Evolutionary conservation across 2,797 vertebrate genomes (phyloP), one percentile per base, ranked within the genome.

Genomic region (Tolypeutes matacus): DNA sequence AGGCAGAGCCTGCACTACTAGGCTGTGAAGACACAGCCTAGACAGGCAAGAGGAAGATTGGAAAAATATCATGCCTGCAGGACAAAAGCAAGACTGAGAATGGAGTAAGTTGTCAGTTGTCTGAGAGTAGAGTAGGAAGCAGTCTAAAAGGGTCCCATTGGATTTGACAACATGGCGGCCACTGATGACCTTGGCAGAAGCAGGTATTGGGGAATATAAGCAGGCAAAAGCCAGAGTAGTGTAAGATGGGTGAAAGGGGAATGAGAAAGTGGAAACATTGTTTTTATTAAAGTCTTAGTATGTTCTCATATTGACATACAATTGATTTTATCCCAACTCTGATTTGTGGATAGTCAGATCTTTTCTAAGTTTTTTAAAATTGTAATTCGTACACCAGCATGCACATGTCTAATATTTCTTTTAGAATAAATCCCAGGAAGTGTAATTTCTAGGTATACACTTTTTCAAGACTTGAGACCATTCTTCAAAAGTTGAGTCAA

Each of bases 311-410:
- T 15, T 25, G 31, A 31, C 1, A 0, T 20, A 29, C 3, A 75
- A 31, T 46, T 56, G 27, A 69, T 91, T 97, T 90, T 34, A 78
- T 89, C 23, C 15, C 76, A 83, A 84, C 49, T 89, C 92, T 17
- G n/a, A 62, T 76, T 72, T 84, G 18, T 88, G 49, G 9, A 82
- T 29, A 58, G 29, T 78, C 75, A 51, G 17, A 7, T 76, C 21
- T 96, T 96, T 80, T 64, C 23, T 85, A 8, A 75, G n/a, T 72
- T 42, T 91, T 78, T 64, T 2, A 46, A 58, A 94, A n/a, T 39
- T 56, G 0, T n/a, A 39, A 46, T 65, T 49, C 65, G 36, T 36
- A 67, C 9, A 75, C 29, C 13, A 64, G 18, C 7, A 0, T 75
- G 7, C 17, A 12, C 20, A 12, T 11, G 21, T 20, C 25, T 46